Base-by-base conservation (phyloP, 2,797 vertebrate species). In the Karalla daura region DNA sequence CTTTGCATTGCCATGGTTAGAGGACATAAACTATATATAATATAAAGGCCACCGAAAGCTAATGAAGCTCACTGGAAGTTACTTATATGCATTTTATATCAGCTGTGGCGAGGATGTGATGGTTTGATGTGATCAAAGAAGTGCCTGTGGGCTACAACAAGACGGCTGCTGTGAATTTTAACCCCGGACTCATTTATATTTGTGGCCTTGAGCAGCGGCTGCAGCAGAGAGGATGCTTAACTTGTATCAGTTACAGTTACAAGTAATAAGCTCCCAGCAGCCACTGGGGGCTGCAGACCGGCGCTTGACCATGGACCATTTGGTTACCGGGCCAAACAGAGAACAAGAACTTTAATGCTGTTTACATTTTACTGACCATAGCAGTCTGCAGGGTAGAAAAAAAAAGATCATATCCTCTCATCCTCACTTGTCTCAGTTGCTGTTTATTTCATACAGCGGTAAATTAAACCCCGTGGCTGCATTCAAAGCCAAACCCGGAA, bases 31-130 rank as follows among this genome's bases (percentile, higher is more conserved):
- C 30, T 51, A 24, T 28, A 20, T n/a, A 35, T 25, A 18, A 28
- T 43, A 12, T 62, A 36, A 60, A 54, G 21, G n/a, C 17, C 15
- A 55, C 24, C 23, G 9, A 46, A n/a, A 59, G 39, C 24, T 46
- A 5, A 43, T 20, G 2, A 36, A 23, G n/a, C n/a, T n/a, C n/a
- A n/a, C n/a, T 5, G 27, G 17, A 15, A 43, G 43, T 36, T 30
- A 35, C 24, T 20, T 37, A 27, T 4, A 54, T 11, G 44, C 18
- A 35, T 7, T 24, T 10, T 14, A 36, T 15, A 59, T 33, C 32
- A 41, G 13, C 4, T 35, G 14, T 24, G 11, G 39, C 2, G 40
- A 46, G 2, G 23, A 9, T 36, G 17, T 61, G 25, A 30, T 13
- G 17, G 54, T 28, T 64, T 23, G 10, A 6, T 13, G 4, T 24